These are phyloP conservation scores for Cistogaster globosa DNA, from an alignment of 2,888 invertebrate genomes.

Conservation along the genomic window DNA sequence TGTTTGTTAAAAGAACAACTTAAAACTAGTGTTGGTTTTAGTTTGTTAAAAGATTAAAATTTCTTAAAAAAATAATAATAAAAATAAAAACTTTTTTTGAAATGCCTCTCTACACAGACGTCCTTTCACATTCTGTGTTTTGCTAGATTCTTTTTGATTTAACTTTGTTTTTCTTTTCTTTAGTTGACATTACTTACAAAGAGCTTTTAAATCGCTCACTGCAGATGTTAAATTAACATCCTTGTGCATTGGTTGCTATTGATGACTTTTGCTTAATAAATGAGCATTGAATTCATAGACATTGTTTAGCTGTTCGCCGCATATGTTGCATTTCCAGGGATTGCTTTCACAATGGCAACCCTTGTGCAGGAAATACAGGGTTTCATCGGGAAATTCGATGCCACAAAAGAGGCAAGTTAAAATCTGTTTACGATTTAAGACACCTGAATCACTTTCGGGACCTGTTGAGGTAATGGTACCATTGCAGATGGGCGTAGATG, in stretches of 20 bases:
- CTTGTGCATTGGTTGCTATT: constrained; percentile 84
- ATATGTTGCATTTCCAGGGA: constrained; percentile 98
- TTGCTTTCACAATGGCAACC: constrained; percentile 98
- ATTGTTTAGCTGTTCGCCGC: constrained; percentile 96
- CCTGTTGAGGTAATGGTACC: constrained; percentile 90
- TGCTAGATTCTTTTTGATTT: constrained; percentile 5
- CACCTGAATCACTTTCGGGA: constrained; percentile 84
- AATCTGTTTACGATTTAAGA: constrained; percentile 83
- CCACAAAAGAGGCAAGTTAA: constrained; percentile 95
- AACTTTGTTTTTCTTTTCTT: background rate
- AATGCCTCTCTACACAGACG: constrained; percentile 34
- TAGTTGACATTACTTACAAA: constrained; percentile 42
- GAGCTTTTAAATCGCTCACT: constrained; percentile 27
- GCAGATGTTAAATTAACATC: constrained; percentile 57
- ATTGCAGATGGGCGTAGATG: constrained; percentile 83
- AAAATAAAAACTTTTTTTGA: constrained; percentile 23
- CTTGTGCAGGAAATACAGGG: constrained; percentile 97
- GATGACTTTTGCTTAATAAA: constrained; percentile 96
- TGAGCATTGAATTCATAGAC: constrained; percentile 99
- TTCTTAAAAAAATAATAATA: constrained; percentile 4
- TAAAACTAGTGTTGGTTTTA: constrained; percentile 47
- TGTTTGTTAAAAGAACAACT: constrained; percentile 57
- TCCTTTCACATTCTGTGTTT: background rate
- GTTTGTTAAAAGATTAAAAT: constrained; percentile 46
- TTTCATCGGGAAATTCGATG: constrained; percentile 97